Conservation (phyloP, 2,113 vertebrate genomes). For the Empidonax alnorum region DNA sequence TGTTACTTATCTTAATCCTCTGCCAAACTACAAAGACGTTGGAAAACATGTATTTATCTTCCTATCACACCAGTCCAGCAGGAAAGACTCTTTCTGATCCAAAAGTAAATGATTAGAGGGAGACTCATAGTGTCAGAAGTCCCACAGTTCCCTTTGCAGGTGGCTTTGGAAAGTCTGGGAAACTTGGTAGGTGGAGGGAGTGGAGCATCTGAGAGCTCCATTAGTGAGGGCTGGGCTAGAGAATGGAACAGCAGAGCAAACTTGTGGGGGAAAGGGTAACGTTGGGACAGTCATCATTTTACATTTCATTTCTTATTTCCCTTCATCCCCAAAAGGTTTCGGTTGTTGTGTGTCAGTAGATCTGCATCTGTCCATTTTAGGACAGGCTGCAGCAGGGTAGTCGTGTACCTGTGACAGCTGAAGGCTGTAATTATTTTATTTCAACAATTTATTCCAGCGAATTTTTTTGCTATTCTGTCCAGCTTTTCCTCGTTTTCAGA, state of each 20-base stretch:
- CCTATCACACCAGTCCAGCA: neutral
- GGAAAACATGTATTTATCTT: slow-evolving; percentile 42
- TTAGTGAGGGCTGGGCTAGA: neutral
- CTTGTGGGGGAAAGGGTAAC: neutral
- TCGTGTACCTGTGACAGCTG: accelerated
- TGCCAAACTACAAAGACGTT: slow-evolving; percentile 18
- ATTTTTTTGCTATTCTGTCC: neutral
- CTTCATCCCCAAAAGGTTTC: neutral
- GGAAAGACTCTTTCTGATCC: slow-evolving; percentile 33
- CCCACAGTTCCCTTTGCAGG: slow-evolving; percentile 36
- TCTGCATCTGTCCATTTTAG: neutral
- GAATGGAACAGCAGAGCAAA: neutral
- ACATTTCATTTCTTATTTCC: neutral
- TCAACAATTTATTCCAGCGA: neutral
- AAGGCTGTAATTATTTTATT: neutral
- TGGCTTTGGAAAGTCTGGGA: slow-evolving; percentile 34
- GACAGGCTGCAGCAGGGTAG: neutral
- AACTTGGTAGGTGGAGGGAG: slow-evolving; percentile 20
- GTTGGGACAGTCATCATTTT: neutral
- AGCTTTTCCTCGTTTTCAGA: neutral
- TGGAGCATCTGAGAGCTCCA: neutral
- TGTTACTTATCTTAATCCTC: neutral
- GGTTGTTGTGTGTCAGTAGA: neutral
- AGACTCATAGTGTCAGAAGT: slow-evolving; percentile 2
- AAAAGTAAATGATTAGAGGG: neutral